A percentile compares a stretch with the other conserved stretches of the same genome.
Conservation (phyloP, 1,140 invertebrate genomes). For the Monomorium pharaonis region DNA sequence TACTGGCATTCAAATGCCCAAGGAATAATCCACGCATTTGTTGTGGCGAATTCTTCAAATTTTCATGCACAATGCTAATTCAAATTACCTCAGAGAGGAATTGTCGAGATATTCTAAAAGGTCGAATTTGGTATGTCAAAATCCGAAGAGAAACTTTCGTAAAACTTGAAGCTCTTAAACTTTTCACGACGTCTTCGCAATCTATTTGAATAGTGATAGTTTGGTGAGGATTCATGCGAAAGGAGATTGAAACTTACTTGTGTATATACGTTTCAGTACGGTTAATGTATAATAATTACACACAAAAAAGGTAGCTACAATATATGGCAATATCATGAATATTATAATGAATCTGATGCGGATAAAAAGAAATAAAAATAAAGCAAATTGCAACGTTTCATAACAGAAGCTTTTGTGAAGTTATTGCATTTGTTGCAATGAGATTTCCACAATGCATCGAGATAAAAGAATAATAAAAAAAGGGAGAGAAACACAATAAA, state of each 20-base stretch:
- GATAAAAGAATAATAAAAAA: neutral
- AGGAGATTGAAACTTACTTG: neutral
- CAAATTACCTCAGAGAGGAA: neutral
- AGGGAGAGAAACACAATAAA: neutral
- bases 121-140: neutral
- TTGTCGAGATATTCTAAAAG: neutral
- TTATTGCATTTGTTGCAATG: neutral
- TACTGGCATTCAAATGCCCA: neutral
- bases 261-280: neutral
- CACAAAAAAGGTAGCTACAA: neutral
- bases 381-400: neutral
- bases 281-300: neutral
- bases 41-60: neutral
- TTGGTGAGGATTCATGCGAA: neutral
- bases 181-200: neutral
- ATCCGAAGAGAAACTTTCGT: neutral
- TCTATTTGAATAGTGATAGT: slow-evolving; percentile 14
- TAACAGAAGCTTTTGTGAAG: neutral
- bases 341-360: neutral
- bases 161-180: slow-evolving; percentile 4
- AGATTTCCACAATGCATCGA: neutral
- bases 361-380: neutral
- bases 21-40: neutral
- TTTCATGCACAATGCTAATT: neutral
- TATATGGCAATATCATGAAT: neutral